Conservation (phyloP, 2,797 vertebrate genomes). For the Menidia menidia region DNA sequence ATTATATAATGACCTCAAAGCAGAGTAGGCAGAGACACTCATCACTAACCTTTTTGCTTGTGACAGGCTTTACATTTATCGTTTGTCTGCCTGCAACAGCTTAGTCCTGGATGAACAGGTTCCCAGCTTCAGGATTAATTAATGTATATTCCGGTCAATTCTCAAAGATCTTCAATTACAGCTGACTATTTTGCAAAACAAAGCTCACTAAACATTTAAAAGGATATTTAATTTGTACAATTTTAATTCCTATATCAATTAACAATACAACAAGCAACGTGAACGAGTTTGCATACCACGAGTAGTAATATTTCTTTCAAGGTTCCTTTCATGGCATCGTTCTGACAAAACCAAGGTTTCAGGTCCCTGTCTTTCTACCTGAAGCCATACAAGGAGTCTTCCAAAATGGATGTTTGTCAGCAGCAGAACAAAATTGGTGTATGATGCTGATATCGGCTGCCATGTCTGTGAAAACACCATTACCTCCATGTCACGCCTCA, state of each 20-base stretch:
- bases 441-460: slow-evolving; percentile 73
- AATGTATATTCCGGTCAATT: slow-evolving; percentile 76
- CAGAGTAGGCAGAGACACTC: slow-evolving; percentile 65
- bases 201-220: not conserved
- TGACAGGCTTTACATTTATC: slow-evolving; percentile 80
- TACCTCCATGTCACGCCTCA: slow-evolving; percentile 83
- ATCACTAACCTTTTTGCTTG: slow-evolving; percentile 80
- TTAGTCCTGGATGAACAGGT: slow-evolving; percentile 80
- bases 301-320: slow-evolving; percentile 34
- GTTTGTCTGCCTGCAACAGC: slow-evolving; percentile 77
- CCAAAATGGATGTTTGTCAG: slow-evolving; percentile 78
- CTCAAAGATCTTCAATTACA: slow-evolving; percentile 59
- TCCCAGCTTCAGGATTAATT: slow-evolving; percentile 76
- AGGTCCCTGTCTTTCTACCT: slow-evolving; percentile 65
- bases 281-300: too few relatives aligned
- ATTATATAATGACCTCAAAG: slow-evolving; percentile 80
- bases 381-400: slow-evolving; percentile 50
- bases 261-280: slow-evolving; percentile 15
- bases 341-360: slow-evolving; percentile 53
- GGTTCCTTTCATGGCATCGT: slow-evolving; percentile 35
- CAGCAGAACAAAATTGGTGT: slow-evolving; percentile 71
- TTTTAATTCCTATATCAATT: slow-evolving; percentile 5
- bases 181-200: slow-evolving; percentile 31
- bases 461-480: slow-evolving; percentile 83
- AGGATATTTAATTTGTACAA: slow-evolving; percentile 9